Percentiles rank a stretch among this genome's conserved stretches.
These are phyloP conservation scores for Acrobasis suavella DNA, from an alignment of 2,888 invertebrate genomes.

Conservation along the genomic window DNA sequence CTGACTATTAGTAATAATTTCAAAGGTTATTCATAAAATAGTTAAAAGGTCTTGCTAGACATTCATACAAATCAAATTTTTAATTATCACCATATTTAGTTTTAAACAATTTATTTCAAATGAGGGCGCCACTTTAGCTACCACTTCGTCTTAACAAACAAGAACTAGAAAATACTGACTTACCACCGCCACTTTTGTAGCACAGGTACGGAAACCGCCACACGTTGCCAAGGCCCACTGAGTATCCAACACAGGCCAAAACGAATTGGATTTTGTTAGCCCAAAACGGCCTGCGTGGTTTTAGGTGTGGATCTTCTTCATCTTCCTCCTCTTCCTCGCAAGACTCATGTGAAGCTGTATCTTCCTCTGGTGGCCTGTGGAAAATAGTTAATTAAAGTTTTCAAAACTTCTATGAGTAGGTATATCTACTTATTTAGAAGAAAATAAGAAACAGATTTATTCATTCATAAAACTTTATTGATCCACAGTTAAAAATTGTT, in stretches of 20 bases:
- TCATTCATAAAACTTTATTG: no score
- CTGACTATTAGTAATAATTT: no score
- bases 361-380: slow-evolving; percentile 87
- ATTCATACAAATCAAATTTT: no score
- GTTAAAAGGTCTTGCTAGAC: no score
- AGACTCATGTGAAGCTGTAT: slow-evolving; percentile 88
- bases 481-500: no score
- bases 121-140: no score
- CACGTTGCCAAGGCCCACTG: slow-evolving; percentile 94
- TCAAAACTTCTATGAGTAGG: no score
- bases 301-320: slow-evolving; percentile 85
- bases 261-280: slow-evolving; percentile 94
- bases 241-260: slow-evolving; percentile 93
- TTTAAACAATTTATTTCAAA: no score
- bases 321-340: slow-evolving; percentile 88
- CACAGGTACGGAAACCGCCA: slow-evolving; percentile 97
- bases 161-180: slow-evolving; percentile 42
- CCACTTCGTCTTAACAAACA: no score
- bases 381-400: neutral
- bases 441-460: neutral
- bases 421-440: neutral
- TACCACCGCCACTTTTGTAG: slow-evolving; percentile 95
- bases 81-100: no score
- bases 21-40: no score
- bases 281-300: slow-evolving; percentile 92